These are phyloP conservation scores for Drosophila tripunctata DNA, from an alignment of 2,888 invertebrate species.

Conservation along the genomic window DNA sequence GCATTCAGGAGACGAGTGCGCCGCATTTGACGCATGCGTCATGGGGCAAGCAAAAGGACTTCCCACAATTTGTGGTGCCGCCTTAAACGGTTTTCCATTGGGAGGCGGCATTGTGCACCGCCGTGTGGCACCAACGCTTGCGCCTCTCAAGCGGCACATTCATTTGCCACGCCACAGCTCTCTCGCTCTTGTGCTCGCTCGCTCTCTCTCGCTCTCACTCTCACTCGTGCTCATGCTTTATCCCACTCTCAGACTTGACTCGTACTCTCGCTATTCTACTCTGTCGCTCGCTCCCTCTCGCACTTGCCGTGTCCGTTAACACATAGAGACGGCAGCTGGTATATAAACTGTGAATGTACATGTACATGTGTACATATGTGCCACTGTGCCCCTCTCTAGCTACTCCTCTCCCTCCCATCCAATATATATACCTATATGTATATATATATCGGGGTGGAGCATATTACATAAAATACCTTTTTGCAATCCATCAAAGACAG, in stretches of 20 bases:
- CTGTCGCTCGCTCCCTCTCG: conserved; percentile 6
- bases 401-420: conserved; percentile 2
- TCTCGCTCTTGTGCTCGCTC: neutral
- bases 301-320: neutral
- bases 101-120: conserved; percentile 45
- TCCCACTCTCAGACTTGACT: neutral
- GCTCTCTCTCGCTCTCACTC: neutral
- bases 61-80: conserved; percentile 71
- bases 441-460: conserved; percentile 19
- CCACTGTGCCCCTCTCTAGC: neutral
- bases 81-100: conserved; percentile 72
- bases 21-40: conserved; percentile 55
- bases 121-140: conserved; percentile 65
- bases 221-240: neutral
- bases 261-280: neutral
- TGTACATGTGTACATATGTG: too few relatives aligned
- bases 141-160: conserved; percentile 61
- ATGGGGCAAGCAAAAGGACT: conserved; percentile 59
- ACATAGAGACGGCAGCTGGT: conserved; percentile 8
- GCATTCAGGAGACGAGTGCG: neutral
- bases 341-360: conserved; percentile 5
- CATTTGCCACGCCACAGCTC: conserved; percentile 28
- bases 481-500: conserved; percentile 79
- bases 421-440: too few relatives aligned
- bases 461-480: conserved; percentile 79